Evolutionary conservation across 1,140 invertebrate genomes (phyloP).

Genomic region (Heliconius hewitsoni): DNA sequence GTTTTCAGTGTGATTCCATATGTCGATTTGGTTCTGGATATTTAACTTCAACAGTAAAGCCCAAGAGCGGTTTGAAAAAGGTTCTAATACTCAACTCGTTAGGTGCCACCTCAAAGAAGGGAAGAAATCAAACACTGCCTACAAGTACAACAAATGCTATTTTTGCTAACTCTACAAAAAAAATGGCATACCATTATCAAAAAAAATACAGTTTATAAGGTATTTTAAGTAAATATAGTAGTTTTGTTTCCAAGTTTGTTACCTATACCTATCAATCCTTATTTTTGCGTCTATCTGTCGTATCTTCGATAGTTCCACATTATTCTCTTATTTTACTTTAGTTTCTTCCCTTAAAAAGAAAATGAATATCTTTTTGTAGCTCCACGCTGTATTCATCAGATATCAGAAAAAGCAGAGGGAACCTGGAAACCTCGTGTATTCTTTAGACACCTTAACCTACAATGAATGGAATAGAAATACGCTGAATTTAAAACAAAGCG

Average conservation of each 20-base stretch:
- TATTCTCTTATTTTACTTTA: too few species aligned
- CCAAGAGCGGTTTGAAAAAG: conserved; percentile 34
- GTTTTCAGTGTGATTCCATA: conserved; percentile 55
- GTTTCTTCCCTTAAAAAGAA: too few species aligned
- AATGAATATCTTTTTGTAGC: too few species aligned
- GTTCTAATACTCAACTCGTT: conserved; percentile 50
- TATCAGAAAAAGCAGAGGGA: too few species aligned
- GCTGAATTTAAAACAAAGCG: too few species aligned
- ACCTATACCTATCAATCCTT: too few species aligned
- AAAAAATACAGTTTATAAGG: not conserved
- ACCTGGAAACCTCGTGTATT: too few species aligned
- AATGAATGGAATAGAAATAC: too few species aligned
- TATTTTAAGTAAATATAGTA: not conserved
- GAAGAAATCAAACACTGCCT: conserved; percentile 29
- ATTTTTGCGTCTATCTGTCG: too few species aligned
- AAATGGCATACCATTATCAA: not conserved
- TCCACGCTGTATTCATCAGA: too few species aligned
- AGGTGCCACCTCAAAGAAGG: conserved; percentile 38
- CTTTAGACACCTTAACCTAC: too few species aligned
- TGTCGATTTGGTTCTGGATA: conserved; percentile 47
- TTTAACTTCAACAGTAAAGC: conserved; percentile 7
- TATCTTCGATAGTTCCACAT: too few species aligned
- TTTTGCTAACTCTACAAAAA: not conserved
- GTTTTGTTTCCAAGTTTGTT: not conserved
- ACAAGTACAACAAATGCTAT: not conserved